Evolutionary conservation across 2,888 invertebrate genomes (phyloP).

Genomic region (Chelonus formosanus): DNA sequence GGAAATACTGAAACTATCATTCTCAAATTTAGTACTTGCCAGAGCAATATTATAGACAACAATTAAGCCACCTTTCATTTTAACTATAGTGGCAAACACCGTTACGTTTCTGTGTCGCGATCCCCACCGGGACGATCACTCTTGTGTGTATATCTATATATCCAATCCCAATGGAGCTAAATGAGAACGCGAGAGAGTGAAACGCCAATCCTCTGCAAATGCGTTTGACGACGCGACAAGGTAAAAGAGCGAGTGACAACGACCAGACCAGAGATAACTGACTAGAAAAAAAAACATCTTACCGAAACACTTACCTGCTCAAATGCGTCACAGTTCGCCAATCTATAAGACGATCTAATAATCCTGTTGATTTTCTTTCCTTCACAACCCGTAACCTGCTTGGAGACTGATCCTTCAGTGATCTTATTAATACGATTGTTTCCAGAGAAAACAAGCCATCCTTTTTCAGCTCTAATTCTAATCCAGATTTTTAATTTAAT

Average conservation of each 20-base stretch:
- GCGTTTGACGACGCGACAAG: conserved; percentile 33
- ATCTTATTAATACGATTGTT: too few species aligned
- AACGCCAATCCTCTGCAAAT: conserved; percentile 54
- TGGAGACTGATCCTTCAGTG: too few species aligned
- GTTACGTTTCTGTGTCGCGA: conserved; percentile 47
- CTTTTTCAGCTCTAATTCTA: too few species aligned
- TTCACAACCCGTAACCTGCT: too few species aligned
- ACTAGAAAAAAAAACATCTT: not conserved
- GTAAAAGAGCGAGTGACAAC: conserved; percentile 17
- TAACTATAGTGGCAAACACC: conserved; percentile 60
- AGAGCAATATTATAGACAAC: conserved; percentile 56
- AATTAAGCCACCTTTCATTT: conserved; percentile 64
- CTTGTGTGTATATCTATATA: conserved; percentile 20
- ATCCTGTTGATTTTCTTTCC: too few species aligned
- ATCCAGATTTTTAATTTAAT: too few species aligned
- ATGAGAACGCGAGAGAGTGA: conserved; percentile 64
- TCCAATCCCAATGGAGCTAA: conserved; percentile 54
- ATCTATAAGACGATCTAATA: not conserved
- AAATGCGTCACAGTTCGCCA: not conserved
- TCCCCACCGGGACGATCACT: conserved; percentile 12
- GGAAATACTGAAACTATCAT: conserved; percentile 64
- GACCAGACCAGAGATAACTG: not conserved
- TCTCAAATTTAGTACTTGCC: conserved; percentile 57
- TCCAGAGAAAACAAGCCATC: too few species aligned
- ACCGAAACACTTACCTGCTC: conserved; percentile 6